phyloP scores from a whole-genome alignment of 2,797 vertebrate species.

The Myotis vivesi region DNA sequence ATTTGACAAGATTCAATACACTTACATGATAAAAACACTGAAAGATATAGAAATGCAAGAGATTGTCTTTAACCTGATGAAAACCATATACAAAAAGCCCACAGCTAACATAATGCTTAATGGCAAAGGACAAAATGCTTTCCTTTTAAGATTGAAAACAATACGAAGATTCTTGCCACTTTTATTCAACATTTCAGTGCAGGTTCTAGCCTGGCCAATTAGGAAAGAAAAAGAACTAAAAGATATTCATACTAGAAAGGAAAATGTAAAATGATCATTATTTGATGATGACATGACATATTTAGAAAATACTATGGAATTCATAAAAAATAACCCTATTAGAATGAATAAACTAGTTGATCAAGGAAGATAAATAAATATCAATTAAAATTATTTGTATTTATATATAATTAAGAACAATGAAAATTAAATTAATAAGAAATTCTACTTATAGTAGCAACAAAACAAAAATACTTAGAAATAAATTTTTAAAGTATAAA shows the following conservation, averaged over 20 bases:
- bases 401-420: neutral
- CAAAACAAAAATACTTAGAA: neutral
- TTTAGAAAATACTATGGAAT: neutral
- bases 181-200: neutral
- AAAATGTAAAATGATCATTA: neutral
- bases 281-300: neutral
- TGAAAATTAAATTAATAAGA: neutral
- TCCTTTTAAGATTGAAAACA: neutral
- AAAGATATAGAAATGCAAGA: neutral
- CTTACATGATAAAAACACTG: neutral
- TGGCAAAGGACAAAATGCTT: neutral
- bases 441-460: neutral
- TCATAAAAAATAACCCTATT: neutral
- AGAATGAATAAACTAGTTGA: neutral
- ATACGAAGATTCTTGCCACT: neutral
- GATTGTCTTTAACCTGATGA: neutral
- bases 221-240: neutral
- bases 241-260: neutral
- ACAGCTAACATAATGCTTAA: neutral
- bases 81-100: neutral
- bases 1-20: neutral
- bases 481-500: neutral
- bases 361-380: neutral
- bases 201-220: neutral
- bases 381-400: neutral